These are phyloP conservation scores for Varecia variegata DNA, from an alignment of 2,797 vertebrate genomes.

Conservation along the genomic window DNA sequence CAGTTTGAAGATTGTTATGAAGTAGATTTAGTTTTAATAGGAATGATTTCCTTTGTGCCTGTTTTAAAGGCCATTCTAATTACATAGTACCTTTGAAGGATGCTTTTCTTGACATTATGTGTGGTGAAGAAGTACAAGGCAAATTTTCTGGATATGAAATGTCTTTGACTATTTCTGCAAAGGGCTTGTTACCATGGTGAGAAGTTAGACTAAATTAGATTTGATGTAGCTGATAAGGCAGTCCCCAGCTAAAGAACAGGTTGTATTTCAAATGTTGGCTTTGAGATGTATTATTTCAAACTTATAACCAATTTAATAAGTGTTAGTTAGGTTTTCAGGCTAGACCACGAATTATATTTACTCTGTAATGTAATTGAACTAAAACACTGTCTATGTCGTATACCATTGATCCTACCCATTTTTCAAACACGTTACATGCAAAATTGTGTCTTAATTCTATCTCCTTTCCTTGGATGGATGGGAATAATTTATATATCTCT, in stretches of 20 bases:
- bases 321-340: conserved; percentile 36
- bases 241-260: conserved; percentile 61
- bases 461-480: not conserved
- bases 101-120: conserved; percentile 71
- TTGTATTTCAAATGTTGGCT: conserved; percentile 68
- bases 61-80: conserved; percentile 73
- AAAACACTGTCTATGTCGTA: not conserved
- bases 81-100: conserved; percentile 74
- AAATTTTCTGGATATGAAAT: conserved; percentile 73
- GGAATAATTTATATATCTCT: not conserved
- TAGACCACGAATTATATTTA: conserved; percentile 33
- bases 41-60: conserved; percentile 65
- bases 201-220: conserved; percentile 72
- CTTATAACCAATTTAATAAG: conserved; percentile 48
- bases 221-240: conserved; percentile 72
- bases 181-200: conserved; percentile 77
- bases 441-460: not conserved
- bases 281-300: conserved; percentile 67
- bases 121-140: conserved; percentile 66
- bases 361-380: conserved; percentile 28
- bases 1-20: conserved; percentile 56
- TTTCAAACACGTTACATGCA: not conserved
- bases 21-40: conserved; percentile 61
- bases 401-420: not conserved
- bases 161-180: conserved; percentile 76